phyloP scores from a whole-genome alignment of 2,113 vertebrate genomes.

The Brachypteracias leptosomus region DNA sequence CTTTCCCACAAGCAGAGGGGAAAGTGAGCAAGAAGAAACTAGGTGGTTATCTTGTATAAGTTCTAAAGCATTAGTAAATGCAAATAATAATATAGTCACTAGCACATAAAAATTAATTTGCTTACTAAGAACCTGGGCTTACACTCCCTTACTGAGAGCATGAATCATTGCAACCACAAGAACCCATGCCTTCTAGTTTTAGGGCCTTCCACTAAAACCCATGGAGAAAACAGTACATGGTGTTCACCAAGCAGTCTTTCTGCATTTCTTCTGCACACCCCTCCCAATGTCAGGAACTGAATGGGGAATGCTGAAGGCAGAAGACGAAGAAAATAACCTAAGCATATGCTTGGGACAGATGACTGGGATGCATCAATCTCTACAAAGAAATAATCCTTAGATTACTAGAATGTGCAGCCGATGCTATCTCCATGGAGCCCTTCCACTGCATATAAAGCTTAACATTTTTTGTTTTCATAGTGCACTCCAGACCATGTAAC shows the following conservation, averaged over 20 bases:
- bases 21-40: background rate
- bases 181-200: background rate
- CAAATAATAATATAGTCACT: conserved; percentile 11
- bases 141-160: background rate
- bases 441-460: background rate
- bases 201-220: background rate
- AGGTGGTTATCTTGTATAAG: background rate
- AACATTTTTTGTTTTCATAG: background rate
- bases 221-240: background rate
- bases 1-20: background rate
- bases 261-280: background rate
- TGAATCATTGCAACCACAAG: background rate
- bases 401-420: background rate
- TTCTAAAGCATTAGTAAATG: background rate
- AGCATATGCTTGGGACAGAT: background rate
- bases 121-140: background rate
- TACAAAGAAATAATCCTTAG: background rate
- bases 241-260: background rate
- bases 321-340: background rate
- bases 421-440: background rate
- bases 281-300: background rate
- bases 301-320: background rate
- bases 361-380: background rate
- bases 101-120: background rate
- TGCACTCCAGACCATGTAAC: background rate